Evolutionary conservation across 35 echinoderm and acorn worm genomes (phyloP), one percentile per base, ranked within the genome.

Genomic region (Amphiura filiformis): DNA sequence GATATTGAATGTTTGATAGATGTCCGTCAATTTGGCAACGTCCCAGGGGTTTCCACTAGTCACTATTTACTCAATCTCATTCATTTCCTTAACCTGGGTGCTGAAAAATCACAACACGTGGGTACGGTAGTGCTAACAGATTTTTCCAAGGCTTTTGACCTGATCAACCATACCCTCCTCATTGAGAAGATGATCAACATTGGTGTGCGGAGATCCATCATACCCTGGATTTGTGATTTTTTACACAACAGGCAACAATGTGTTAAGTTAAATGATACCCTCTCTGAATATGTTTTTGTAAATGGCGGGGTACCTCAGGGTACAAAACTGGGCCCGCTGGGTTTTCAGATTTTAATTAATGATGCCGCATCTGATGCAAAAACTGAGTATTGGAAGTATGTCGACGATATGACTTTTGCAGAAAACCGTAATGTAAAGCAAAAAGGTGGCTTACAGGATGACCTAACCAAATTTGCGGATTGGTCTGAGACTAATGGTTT

Each of bases 221-320:
- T 91, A 22, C 81, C 65, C 17, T 91, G 89, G 82, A 79, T 91
- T 44, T 65, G 82, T 57, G 42, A 86, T 56, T 91, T 91, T 80
- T 39, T 91, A 7, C 12, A 39, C n/a, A 39, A 85, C 14, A 56
- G 81, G 37, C 38, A 47, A 23, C 83, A 90, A 36, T 91, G 84
- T 82, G 89, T 91, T 0, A 84, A 65, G 26, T 91, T 76, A 18
- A 84, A 76, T 31, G 75, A 83, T 37, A 34, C 37, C 36, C 65
- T 39, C 34, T 91, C 89, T 14, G 89, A 91, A 15, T 91, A 32
- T 65, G 35, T 35, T 31, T 36, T 33, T 31, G 35, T 92, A 1
- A 86, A 87, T 23, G 90, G 65, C 20, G 90, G 83, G 5, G 83
- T 92, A 23, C 90, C 90, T 64, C 90, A 92, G 61, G 90, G 90